Base-by-base conservation (phyloP, 1,140 invertebrate genomes). In the Drosophila obscura region DNA sequence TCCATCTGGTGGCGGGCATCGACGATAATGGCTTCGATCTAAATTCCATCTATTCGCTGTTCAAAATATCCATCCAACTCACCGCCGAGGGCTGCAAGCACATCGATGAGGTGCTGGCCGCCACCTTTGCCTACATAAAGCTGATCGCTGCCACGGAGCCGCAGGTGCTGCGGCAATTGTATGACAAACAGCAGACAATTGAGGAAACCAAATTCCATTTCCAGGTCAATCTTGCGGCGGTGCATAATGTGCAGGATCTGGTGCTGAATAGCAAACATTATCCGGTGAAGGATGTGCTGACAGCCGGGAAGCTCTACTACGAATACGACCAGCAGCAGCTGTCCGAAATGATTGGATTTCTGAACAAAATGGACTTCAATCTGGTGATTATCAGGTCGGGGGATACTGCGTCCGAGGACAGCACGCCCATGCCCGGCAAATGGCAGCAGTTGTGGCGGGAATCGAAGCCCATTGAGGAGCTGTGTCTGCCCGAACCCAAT, bases 231-330 rank as follows among this genome's bases (percentile, higher is more conserved):
- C 92, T 92, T 11, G 92, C 94, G 41, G 94, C 97, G 0, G 92
- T 94, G 1, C 96, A 97, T 11, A 95, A 97, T 81, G 97, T 97
- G 0, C 95, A 97, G 92, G 92, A 94, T 15, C 72, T 98, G 9
- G 94, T 94, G 31, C 94, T 97, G 88, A 95, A 94, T 56, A 97
- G 97, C 95, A 96, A 97, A 48, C 94, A 94, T 75, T 98, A 94
- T 92, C 94, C 95, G 1, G 94, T 96, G 0, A 92, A 94, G 81
- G 95, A 98, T 89, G 96, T 97, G 78, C 93, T 99, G 19, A 95
- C 94, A 16, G 96, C 96, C 0, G 93, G 93, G 24, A 93, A 95
- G 56, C 90, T 98, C 0, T 95, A 95, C 89, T 96, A 95, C 63
- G 95, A 98, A 65, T 98, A 96, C 90, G 93, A 96, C 82, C 95